Evolutionary conservation across 2,113 vertebrate species (phyloP), one percentile per base, ranked within the genome.

Genomic region (Xiphophorus couchianus): DNA sequence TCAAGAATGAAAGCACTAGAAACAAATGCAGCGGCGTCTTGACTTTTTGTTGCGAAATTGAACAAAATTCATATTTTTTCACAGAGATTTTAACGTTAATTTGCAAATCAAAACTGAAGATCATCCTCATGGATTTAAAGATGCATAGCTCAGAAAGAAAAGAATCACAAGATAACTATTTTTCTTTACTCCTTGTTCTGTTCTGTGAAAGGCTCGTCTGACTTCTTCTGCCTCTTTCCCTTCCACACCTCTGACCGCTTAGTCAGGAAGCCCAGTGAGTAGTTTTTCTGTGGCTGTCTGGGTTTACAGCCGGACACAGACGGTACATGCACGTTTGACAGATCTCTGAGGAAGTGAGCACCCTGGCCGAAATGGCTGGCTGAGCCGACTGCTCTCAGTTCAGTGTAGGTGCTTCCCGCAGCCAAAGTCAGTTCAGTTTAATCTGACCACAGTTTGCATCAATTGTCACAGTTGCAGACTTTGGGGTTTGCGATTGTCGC

Each of bases 341-440:
- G 19, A 48, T 48, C 17, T 17, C 44, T 19, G 6, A 87, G 84
- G 84, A 89, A 86, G 79, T 71, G 44, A 44, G 73, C 48, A 65
- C 64, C 61, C 72, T 39, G 74, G 66, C 68, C 73, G 29, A 65
- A 75, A 63, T 64, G 67, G 37, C 62, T 74, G 62, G 35, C 54
- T 74, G 27, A 66, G 62, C 9, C 2, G 11, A 5, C 37, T 14
- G n/a, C 44, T 70, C 33, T 78, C 61, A 51, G 60, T 51, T 69
- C 22, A 44, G 35, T 19, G 39, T 74, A 85, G 78, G 78, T 81
- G 83, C 27, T 90, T 85, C 78, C 83, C 42, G 22, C 9, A 6
- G 62, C 60, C 39, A 17, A 48, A 48, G 17, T 48, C 19, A 48
- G 44, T 48, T 17, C 17, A 17, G 44, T 17, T 14, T 19, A 19